A percentile compares a stretch with the other conserved stretches of the same genome.
Conservation (phyloP, 2,888 invertebrate species). For the Acronicta alni region DNA sequence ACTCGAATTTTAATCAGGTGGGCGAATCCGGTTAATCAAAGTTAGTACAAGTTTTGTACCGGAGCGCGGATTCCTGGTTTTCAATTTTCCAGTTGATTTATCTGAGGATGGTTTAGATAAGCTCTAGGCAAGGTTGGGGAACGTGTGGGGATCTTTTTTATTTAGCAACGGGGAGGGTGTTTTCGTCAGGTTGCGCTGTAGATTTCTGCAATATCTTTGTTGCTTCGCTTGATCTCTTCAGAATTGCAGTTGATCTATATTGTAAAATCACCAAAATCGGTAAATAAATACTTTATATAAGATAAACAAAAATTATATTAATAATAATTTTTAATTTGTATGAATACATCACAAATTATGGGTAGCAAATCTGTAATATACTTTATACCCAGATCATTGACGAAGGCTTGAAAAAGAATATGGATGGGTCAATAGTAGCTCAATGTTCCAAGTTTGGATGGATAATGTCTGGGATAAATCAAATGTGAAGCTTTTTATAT, state of each 20-base stretch:
- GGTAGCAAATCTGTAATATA: no score
- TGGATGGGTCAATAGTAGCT: no score
- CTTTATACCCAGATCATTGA: no score
- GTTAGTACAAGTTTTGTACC: constrained; percentile 69
- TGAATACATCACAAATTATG: no score
- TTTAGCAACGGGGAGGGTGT: constrained; percentile 18
- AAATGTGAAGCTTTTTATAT: no score
- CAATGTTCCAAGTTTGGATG: no score
- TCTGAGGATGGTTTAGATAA: constrained; percentile 77
- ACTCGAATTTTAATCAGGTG: constrained; percentile 68
- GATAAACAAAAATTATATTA: no score
- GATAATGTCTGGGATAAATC: no score
- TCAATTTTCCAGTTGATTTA: constrained; percentile 86
- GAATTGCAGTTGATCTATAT: not conserved
- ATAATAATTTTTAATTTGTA: no score
- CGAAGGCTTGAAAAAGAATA: no score
- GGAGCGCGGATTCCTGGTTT: constrained; percentile 60
- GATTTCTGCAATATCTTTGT: not conserved
- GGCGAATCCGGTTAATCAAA: constrained; percentile 75
- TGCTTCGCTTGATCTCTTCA: not conserved
- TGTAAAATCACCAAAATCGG: no score
- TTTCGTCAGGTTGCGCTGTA: constrained; percentile 1
- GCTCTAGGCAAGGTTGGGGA: constrained; percentile 47
- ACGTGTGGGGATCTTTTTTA: constrained; percentile 49
- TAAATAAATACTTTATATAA: no score